Evolutionary conservation across 2,888 invertebrate species (phyloP), one percentile per base, ranked within the genome.

Genomic region (Eupithecia exiguata): DNA sequence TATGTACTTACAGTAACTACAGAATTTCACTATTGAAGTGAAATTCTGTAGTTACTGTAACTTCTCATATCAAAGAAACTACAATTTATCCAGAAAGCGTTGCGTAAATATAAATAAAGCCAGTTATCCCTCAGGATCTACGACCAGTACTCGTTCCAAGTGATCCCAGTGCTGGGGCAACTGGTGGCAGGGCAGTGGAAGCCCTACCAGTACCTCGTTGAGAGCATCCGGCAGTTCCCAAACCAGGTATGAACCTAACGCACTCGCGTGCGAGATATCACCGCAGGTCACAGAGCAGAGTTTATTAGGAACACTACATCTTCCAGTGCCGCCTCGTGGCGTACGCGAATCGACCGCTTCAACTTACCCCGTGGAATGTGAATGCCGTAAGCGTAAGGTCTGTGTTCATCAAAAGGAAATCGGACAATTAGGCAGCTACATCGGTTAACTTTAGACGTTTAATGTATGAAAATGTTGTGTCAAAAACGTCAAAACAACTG

Each of bases 171-270:
- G 1, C 95, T 99, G 95, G 99, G 99, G 0, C 98, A 99, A 88
- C 92, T 99, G 61, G 95, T 99, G 53, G 97, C 98, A 6, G 97
- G 98, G 4, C 98, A 99, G 92, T 99, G 98, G 98, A 96, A 98
- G 77, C 97, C 99, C 0, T 99, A 99, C 94, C 98, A 99, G 91
- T 99, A 99, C 92, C 95, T 99, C 62, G 99, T 99, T 0, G 99
- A 99, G 92, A 99, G 99, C 92, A 99, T 99, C 81, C 95, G 99
- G 53, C 97, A 97, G 89, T 99, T 99, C 92, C 99, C 99, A 0
- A 96, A 97, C 83, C 99, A 99, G 96, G 97, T 97, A 72, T 9
- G n/a, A 16, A 18, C 30, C 30, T 30, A 30, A 30, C 30, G 30
- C 30, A 30, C 78, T 65, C 70, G 1, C 49, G 1, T 6, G 10